Base-by-base conservation (phyloP, 2,113 vertebrate genomes). In the Larimichthys polyactis region DNA sequence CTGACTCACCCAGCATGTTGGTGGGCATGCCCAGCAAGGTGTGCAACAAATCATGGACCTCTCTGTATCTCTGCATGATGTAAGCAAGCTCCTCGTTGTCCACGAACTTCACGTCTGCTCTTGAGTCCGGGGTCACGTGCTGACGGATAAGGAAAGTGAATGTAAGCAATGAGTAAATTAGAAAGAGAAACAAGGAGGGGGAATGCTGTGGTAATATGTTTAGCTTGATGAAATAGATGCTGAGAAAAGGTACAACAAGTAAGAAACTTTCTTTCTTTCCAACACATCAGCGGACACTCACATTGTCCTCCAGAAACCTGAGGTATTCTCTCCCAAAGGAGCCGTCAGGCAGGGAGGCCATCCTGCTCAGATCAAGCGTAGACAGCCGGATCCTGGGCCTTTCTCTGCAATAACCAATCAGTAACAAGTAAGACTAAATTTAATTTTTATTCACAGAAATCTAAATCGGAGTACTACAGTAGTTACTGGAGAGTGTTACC, bases 21-120 rank as follows among this genome's bases (percentile, higher is more conserved):
- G 97, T 99, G 29, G 97, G 98, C 97, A 99, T 99, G 14, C 96
- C 96, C 68, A 99, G 95, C 52, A 99, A 91, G 0, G 98, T 99
- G 90, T 99, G 98, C 86, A 99, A 85, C 79, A 99, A 85, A 78
- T 99, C 98, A 0, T 99, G 98, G 4, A 99, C 96, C 48, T 99
- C 98, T 22, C 98, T 94, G 91, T 99, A 99, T 67, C 98, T 91
- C 94, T 97, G 97, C 93, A 99, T 97, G 65, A 99, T 96, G 0
- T 98, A 99, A 0, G 98, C 98, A 3, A 99, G 90, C 75, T 99
- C 98, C 78, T 98, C 97, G 0, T 98, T 88, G 2, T 99, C 98
- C 29, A 99, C 96, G 24, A 99, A 99, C 80, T 95, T 97, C 65
- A 98, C 95, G 0, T 96, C 95, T 51, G 96, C 96, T 58, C 98